Evolutionary conservation across 2,797 vertebrate species (phyloP).

Genomic region (Arrhamphus sclerolepis): DNA sequence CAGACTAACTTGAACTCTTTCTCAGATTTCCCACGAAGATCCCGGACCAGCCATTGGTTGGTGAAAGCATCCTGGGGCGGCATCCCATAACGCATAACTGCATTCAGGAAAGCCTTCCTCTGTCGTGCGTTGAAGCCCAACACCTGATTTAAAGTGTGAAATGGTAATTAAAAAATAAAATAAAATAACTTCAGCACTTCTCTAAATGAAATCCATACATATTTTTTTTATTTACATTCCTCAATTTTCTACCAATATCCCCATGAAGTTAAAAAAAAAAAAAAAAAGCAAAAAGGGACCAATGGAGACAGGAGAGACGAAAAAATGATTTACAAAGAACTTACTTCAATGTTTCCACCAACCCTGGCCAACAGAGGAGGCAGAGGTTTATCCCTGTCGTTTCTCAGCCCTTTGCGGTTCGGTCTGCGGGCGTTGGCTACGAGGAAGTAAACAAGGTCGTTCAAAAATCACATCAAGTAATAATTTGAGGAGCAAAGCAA

Average conservation of each 20-base stretch:
- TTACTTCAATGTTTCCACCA: slow-evolving; percentile 97
- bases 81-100: slow-evolving; percentile 99
- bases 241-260: not conserved
- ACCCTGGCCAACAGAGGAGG: slow-evolving; percentile 96
- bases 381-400: slow-evolving; percentile 97
- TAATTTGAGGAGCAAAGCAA: not conserved
- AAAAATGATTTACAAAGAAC: slow-evolving; percentile 10
- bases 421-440: slow-evolving; percentile 90
- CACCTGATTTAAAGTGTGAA: no score
- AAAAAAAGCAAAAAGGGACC: not conserved
- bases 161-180: not conserved
- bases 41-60: slow-evolving; percentile 97
- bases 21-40: slow-evolving; percentile 96
- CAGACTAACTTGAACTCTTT: slow-evolving; percentile 95
- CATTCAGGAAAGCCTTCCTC: slow-evolving; percentile 97
- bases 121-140: slow-evolving; percentile 97
- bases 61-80: slow-evolving; percentile 98
- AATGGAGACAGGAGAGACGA: not conserved
- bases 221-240: no score
- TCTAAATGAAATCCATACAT: not conserved
- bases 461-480: not conserved
- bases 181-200: not conserved
- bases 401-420: slow-evolving; percentile 94
- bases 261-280: no score
- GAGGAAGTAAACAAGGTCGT: not conserved